phyloP scores from a whole-genome alignment of 1,140 invertebrate genomes.

The Trichoplusia ni region DNA sequence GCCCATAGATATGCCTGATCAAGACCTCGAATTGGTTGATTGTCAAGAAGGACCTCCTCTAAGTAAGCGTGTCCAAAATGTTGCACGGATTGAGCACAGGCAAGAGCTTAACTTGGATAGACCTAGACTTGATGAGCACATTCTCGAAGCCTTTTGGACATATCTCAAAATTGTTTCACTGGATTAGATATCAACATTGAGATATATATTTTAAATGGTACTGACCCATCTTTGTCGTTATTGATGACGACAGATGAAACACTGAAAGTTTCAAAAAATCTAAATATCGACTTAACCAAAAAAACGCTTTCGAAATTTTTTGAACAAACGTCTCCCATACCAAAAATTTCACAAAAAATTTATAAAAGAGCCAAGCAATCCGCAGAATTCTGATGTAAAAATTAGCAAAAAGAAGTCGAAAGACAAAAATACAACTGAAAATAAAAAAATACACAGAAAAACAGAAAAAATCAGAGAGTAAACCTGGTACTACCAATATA shows the following conservation, averaged over 20 bases:
- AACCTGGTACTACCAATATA: slow-evolving; percentile 29
- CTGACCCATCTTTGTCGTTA: too few species aligned
- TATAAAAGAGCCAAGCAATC: slow-evolving; percentile 44
- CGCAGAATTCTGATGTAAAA: slow-evolving; percentile 43
- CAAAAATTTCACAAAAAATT: slow-evolving; percentile 40
- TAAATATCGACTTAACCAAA: slow-evolving; percentile 36
- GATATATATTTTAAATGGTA: too few species aligned
- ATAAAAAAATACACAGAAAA: slow-evolving; percentile 31
- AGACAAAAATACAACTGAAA: slow-evolving; percentile 37
- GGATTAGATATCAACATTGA: slow-evolving; percentile 35
- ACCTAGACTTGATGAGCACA: too few species aligned
- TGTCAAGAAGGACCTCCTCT: too few species aligned
- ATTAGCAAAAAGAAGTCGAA: slow-evolving; percentile 39
- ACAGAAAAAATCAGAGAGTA: slow-evolving; percentile 27
- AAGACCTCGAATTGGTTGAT: too few species aligned
- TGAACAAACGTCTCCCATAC: slow-evolving; percentile 44
- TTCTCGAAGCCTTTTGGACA: too few species aligned
- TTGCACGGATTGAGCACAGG: too few species aligned
- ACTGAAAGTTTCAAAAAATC: slow-evolving; percentile 34
- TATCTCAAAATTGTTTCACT: slow-evolving; percentile 35
- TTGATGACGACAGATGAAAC: slow-evolving; percentile 33
- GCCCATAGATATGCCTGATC: too few species aligned
- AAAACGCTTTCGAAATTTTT: slow-evolving; percentile 52
- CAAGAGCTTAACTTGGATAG: too few species aligned
- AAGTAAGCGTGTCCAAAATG: too few species aligned